phyloP scores from a whole-genome alignment of 2,888 invertebrate genomes.

The Caenorhabditis sp. region DNA sequence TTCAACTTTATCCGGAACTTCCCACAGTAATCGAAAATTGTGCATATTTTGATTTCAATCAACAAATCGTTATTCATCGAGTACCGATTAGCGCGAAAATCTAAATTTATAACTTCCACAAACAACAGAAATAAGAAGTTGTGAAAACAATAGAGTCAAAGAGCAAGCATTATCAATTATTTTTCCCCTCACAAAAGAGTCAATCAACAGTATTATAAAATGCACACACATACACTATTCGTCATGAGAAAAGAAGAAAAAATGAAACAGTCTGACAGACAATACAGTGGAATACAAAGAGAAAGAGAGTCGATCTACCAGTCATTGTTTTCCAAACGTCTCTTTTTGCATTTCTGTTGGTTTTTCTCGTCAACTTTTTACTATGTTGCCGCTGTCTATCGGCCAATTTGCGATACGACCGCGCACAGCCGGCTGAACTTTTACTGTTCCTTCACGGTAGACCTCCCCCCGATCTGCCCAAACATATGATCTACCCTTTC shows the following conservation, averaged over 20 bases:
- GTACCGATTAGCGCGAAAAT: neutral
- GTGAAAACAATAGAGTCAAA: neutral
- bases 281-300: neutral
- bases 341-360: slow-evolving; percentile 23
- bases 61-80: too few species aligned
- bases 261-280: slow-evolving; percentile 10
- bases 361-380: slow-evolving; percentile 10
- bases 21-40: too few species aligned
- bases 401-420: slow-evolving; percentile 22
- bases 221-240: slow-evolving; percentile 18
- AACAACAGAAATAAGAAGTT: neutral
- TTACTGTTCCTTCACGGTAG: slow-evolving; percentile 18
- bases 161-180: slow-evolving; percentile 18
- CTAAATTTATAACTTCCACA: neutral
- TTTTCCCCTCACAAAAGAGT: slow-evolving; percentile 3
- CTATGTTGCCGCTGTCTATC: slow-evolving; percentile 16
- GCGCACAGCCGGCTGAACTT: slow-evolving; percentile 42
- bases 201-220: slow-evolving; percentile 28
- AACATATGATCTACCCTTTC: slow-evolving; percentile 36
- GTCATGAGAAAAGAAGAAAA: neutral
- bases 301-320: slow-evolving; percentile 1
- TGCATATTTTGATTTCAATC: too few species aligned
- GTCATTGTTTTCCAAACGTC: slow-evolving; percentile 53
- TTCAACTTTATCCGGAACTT: too few species aligned
- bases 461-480: neutral